Evolutionary conservation across 53 echinoderm and acorn worm genomes (phyloP).

Genomic region (Stichopus horrens): DNA sequence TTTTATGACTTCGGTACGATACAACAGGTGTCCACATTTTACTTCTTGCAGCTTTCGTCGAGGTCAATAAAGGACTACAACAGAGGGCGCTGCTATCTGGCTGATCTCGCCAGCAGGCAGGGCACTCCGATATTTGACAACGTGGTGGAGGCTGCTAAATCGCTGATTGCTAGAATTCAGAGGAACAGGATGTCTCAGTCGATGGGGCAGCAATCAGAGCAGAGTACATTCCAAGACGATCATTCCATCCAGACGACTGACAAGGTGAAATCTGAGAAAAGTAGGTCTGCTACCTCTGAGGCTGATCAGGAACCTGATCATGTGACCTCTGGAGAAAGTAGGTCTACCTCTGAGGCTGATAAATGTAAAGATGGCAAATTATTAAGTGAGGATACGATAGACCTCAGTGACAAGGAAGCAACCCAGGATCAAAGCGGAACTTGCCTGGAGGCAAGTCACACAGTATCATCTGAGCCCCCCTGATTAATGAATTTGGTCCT

Average conservation of each 20-base stretch:
- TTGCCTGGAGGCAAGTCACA: neutral
- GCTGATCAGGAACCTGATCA: too few species aligned
- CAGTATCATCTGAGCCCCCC: neutral
- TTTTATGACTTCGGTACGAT: too few species aligned
- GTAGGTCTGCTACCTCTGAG: too few species aligned
- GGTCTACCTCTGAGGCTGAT: neutral
- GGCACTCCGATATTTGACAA: conserved; percentile 80
- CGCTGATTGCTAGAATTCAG: conserved; percentile 64
- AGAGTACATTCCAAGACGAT: neutral
- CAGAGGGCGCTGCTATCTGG: conserved; percentile 84
- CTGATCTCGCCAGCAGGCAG: conserved; percentile 78
- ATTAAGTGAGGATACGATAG: neutral
- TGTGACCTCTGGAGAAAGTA: neutral
- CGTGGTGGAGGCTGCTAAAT: conserved; percentile 65
- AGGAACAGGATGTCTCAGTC: conserved; percentile 37
- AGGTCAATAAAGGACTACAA: conserved; percentile 89
- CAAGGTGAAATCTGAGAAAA: neutral
- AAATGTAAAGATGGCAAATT: neutral
- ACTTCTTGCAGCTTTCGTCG: conserved; percentile 67
- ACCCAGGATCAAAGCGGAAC: conserved; percentile 15
- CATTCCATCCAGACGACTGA: neutral
- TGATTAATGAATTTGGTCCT: neutral
- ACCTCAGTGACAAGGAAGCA: neutral
- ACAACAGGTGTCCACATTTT: neutral
- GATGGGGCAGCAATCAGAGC: neutral